Percentiles rank a stretch among this genome's conserved stretches.
Evolutionary conservation across 2,888 invertebrate species (phyloP).

Genomic region (Stictocephala bisonia): DNA sequence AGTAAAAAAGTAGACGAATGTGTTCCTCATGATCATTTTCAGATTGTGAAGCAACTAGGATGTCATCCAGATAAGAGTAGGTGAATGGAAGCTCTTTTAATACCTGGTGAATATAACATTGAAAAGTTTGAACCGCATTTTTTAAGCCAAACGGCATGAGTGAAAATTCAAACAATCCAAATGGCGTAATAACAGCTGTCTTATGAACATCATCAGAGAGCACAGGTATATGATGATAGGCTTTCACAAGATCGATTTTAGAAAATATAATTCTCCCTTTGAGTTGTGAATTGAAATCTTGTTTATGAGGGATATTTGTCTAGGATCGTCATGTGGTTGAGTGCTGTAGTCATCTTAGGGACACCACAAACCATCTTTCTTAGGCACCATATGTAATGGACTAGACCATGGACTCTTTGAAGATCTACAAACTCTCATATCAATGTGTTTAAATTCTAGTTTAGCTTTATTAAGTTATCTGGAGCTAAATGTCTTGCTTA

Average conservation of each 20-base stretch:
- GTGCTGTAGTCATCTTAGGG: constrained; percentile 59
- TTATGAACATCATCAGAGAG: constrained; percentile 56
- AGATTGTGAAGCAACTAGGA: constrained; percentile 50
- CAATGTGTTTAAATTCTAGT: constrained; percentile 53
- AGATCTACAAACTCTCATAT: constrained; percentile 54
- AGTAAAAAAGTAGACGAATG: constrained; percentile 46
- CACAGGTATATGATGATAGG: constrained; percentile 59
- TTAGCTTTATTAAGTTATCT: constrained; percentile 55
- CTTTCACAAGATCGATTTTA: constrained; percentile 53
- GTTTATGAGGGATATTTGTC: constrained; percentile 58
- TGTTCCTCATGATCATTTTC: constrained; percentile 53
- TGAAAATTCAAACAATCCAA: constrained; percentile 52
- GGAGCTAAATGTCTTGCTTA: constrained; percentile 49
- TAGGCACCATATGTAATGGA: constrained; percentile 57
- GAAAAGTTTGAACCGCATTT: constrained; percentile 58
- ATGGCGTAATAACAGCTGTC: constrained; percentile 59
- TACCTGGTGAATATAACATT: constrained; percentile 56
- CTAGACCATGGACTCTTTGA: constrained; percentile 58
- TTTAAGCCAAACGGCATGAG: constrained; percentile 56
- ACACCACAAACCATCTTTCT: constrained; percentile 55
- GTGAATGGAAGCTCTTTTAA: constrained; percentile 52
- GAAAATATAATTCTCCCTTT: constrained; percentile 50
- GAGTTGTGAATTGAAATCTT: constrained; percentile 53
- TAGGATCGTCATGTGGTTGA: constrained; percentile 58
- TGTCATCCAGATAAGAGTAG: constrained; percentile 55